Conservation (phyloP, 1,140 invertebrate species). For the Triops longicaudatus region DNA sequence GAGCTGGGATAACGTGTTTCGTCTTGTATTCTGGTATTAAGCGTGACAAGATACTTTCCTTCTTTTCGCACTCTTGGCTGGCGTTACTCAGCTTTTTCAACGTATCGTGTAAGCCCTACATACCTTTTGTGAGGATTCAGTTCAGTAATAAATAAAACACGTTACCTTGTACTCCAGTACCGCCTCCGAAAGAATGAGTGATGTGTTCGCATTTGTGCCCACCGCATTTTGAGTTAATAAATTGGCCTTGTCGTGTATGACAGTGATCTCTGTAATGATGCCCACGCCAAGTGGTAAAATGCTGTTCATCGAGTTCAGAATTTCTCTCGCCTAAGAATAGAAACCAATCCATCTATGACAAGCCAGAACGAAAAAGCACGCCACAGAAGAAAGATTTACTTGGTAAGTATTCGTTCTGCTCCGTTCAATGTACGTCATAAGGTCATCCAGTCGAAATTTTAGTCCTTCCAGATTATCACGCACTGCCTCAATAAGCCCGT, state of each 20-base stretch:
- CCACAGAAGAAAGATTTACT: constrained; percentile 8
- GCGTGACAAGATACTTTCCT: constrained; percentile 46
- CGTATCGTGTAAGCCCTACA: constrained; percentile 34
- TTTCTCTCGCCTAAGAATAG: constrained; percentile 17
- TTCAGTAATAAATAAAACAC: background rate
- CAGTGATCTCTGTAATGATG: constrained; percentile 17
- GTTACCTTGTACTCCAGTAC: background rate
- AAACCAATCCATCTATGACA: background rate
- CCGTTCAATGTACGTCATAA: constrained; percentile 19
- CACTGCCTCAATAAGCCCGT: background rate
- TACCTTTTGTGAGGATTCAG: constrained; percentile 27
- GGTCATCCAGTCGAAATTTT: constrained; percentile 22
- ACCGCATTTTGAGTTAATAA: background rate
- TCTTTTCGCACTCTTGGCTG: constrained; percentile 46
- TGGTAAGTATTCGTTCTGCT: constrained; percentile 16
- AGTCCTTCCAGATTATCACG: constrained; percentile 25
- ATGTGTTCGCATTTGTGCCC: constrained; percentile 19
- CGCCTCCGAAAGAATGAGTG: background rate
- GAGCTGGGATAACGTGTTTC: constrained; percentile 54
- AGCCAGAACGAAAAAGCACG: background rate
- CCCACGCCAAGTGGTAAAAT: background rate
- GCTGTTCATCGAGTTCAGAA: background rate
- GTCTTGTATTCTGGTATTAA: constrained; percentile 57
- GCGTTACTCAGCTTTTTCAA: constrained; percentile 40
- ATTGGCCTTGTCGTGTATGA: constrained; percentile 16